These are phyloP conservation scores for Drosophila miranda DNA, from an alignment of 1,140 invertebrate species.

Conservation along the genomic window DNA sequence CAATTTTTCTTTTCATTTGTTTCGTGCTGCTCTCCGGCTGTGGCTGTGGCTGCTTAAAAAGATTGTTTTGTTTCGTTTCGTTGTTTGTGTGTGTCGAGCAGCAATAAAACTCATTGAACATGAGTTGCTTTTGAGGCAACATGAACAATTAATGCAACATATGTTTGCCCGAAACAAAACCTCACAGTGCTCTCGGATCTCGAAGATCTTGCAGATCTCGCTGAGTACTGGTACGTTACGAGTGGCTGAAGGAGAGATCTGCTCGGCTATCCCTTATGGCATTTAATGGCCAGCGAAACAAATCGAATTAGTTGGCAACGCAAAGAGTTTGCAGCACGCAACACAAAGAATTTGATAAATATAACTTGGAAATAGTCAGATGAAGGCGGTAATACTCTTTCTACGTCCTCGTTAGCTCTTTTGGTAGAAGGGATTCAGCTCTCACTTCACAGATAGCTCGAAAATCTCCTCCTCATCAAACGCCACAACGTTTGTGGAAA, in stretches of 20 bases:
- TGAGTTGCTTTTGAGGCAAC: slow-evolving; percentile 77
- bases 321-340: slow-evolving; percentile 57
- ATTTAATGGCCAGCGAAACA: slow-evolving; percentile 49
- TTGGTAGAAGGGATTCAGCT: too few relatives aligned
- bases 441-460: too few relatives aligned
- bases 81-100: slow-evolving; percentile 78
- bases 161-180: slow-evolving; percentile 57
- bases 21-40: slow-evolving; percentile 40
- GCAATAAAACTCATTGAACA: slow-evolving; percentile 80
- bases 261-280: slow-evolving; percentile 44
- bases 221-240: background rate
- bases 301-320: slow-evolving; percentile 72
- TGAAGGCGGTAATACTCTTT: background rate
- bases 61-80: slow-evolving; percentile 59
- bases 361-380: background rate
- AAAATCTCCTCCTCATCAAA: background rate
- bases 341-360: slow-evolving; percentile 34
- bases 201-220: slow-evolving; percentile 9
- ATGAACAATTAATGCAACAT: slow-evolving; percentile 80
- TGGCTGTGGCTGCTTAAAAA: slow-evolving; percentile 22
- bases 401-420: too few relatives aligned
- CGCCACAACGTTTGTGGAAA: background rate
- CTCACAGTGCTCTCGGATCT: slow-evolving; percentile 20
- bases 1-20: slow-evolving; percentile 79
- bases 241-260: slow-evolving; percentile 16